These are phyloP conservation scores for Dryococelus australis DNA, from an alignment of 2,888 invertebrate genomes.

Conservation along the genomic window DNA sequence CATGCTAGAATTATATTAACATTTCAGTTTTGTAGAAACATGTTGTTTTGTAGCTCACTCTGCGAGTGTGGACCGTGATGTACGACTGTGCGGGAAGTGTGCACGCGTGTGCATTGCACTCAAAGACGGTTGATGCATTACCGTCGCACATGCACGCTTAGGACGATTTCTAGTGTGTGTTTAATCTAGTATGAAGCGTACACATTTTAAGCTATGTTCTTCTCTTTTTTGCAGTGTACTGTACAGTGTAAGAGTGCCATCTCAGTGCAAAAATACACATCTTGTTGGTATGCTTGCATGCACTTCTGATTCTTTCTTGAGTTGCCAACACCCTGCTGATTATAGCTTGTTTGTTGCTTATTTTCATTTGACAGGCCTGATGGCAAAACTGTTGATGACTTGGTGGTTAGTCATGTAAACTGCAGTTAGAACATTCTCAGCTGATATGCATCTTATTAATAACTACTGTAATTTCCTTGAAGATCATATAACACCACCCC, in stretches of 20 bases:
- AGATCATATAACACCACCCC: too few relatives aligned
- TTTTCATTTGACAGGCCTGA: background rate
- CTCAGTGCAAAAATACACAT: conserved; percentile 40
- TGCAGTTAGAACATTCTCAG: too few relatives aligned
- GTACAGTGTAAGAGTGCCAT: conserved; percentile 37
- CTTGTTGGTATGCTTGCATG: conserved; percentile 46
- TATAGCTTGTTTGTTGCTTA: conserved; percentile 29
- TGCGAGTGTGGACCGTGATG: background rate
- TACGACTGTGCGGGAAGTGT: background rate
- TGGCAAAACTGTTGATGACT: background rate
- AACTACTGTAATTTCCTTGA: too few relatives aligned
- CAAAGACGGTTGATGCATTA: background rate
- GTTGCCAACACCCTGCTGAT: conserved; percentile 44
- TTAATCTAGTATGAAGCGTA: background rate
- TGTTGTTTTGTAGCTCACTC: too few relatives aligned
- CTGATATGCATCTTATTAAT: too few relatives aligned
- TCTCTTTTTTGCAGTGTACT: conserved; percentile 38
- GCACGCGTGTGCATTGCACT: background rate
- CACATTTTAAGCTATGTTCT: background rate
- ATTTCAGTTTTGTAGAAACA: too few relatives aligned
- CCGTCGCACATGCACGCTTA: background rate
- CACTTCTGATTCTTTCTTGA: conserved; percentile 37
- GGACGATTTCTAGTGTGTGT: background rate
- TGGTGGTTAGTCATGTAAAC: conserved; percentile 13
- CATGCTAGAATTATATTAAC: too few relatives aligned